phyloP scores from a whole-genome alignment of 2,888 invertebrate genomes.

The Celastrina argiolus region DNA sequence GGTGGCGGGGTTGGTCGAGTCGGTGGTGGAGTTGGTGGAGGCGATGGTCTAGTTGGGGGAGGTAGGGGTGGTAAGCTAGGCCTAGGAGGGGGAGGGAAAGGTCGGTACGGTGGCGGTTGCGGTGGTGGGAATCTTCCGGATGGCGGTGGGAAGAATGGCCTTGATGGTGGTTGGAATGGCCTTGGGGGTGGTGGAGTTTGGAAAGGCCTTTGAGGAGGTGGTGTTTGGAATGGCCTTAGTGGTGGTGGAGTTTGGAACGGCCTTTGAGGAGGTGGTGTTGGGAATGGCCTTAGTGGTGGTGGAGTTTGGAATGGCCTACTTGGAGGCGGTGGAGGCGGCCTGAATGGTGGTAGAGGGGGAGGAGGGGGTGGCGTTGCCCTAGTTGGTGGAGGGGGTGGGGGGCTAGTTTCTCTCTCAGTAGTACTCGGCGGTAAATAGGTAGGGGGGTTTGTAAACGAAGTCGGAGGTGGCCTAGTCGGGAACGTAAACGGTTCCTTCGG shows the following conservation, averaged over 20 bases:
- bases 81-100: not conserved
- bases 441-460: conserved; percentile 20
- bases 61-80: not conserved
- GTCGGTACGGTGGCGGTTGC: not conserved
- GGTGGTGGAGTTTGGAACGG: conserved; percentile 34
- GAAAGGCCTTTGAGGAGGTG: conserved; percentile 26
- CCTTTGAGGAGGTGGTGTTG: conserved; percentile 30
- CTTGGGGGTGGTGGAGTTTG: conserved; percentile 31
- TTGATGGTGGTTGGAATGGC: conserved; percentile 22
- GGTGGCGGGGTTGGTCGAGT: conserved; percentile 34
- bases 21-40: conserved; percentile 29
- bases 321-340: conserved; percentile 34
- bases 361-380: conserved; percentile 31
- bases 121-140: conserved; percentile 27
- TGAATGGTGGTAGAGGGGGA: conserved; percentile 29
- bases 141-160: not conserved
- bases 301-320: conserved; percentile 34
- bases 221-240: conserved; percentile 23
- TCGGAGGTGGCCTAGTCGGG: conserved; percentile 26
- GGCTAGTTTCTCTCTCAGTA: conserved; percentile 19
- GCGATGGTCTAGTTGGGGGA: conserved; percentile 28
- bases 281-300: conserved; percentile 19
- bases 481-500: conserved; percentile 15
- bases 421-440: conserved; percentile 25
- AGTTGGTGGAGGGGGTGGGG: conserved; percentile 28